These are phyloP conservation scores for Melanostoma scalare DNA, from an alignment of 2,888 invertebrate genomes.

Conservation along the genomic window DNA sequence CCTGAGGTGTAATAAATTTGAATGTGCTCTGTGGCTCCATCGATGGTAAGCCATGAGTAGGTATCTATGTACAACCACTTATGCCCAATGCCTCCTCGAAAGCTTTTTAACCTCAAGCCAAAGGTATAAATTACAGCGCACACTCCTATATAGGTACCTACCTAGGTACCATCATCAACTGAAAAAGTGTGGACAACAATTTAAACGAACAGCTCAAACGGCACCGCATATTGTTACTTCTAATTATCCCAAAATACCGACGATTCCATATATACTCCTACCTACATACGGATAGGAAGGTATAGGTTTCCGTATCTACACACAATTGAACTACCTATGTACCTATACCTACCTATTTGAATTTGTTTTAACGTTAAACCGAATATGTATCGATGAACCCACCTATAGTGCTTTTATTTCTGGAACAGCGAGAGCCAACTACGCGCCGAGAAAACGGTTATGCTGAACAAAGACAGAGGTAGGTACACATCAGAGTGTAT, in stretches of 20 bases:
- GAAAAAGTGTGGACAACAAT: constrained; percentile 23
- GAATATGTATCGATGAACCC: too few relatives aligned
- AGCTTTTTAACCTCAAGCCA: too few relatives aligned
- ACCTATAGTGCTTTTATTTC: too few relatives aligned
- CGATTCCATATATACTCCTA: constrained; percentile 14
- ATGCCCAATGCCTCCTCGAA: too few relatives aligned
- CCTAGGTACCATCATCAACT: background rate
- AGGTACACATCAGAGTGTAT: background rate
- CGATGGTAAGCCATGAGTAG: background rate
- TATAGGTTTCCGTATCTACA: constrained; percentile 25
- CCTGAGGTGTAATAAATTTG: constrained; percentile 12
- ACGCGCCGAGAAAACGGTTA: background rate
- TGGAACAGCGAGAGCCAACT: too few relatives aligned
- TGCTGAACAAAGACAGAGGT: constrained; percentile 31
- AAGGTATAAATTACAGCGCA: too few relatives aligned
- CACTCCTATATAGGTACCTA: too few relatives aligned
- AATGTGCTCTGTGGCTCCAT: background rate
- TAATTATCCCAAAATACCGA: constrained; percentile 64
- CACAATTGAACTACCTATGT: constrained; percentile 3
- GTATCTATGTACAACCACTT: too few relatives aligned
- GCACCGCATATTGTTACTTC: constrained; percentile 66
- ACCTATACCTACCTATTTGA: too few relatives aligned
- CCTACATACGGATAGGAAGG: constrained; percentile 15
- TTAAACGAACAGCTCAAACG: constrained; percentile 53
- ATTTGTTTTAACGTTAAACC: too few relatives aligned